These are phyloP conservation scores for Thripadectes ignobilis DNA, from an alignment of 2,797 vertebrate genomes.

Conservation along the genomic window DNA sequence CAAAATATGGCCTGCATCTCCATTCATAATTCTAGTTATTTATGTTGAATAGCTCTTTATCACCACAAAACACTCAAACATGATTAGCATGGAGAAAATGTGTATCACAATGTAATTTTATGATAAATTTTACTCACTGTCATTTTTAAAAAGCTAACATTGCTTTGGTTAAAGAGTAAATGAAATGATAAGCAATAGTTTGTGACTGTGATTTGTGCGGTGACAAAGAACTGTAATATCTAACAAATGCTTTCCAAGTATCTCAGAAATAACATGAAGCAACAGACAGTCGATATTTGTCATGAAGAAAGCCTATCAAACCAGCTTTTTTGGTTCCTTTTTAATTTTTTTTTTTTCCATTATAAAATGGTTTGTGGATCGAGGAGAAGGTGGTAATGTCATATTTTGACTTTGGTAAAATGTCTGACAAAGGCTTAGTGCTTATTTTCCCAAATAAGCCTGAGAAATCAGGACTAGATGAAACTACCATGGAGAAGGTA, in stretches of 20 bases:
- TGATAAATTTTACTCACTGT: neutral
- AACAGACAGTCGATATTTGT: neutral
- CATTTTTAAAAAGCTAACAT: neutral
- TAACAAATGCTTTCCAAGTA: neutral
- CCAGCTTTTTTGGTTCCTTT: fast-evolving
- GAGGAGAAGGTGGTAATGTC: neutral
- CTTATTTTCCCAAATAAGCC: neutral
- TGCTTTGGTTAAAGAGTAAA: neutral
- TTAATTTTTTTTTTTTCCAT: neutral
- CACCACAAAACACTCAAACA: neutral
- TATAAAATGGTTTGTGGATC: neutral
- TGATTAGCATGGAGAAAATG: neutral
- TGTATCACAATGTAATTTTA: neutral
- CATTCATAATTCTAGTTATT: neutral
- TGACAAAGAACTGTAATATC: neutral
- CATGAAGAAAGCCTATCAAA: neutral
- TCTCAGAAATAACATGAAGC: neutral
- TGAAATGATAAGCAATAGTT: neutral
- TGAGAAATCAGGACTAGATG: neutral
- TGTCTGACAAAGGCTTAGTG: neutral
- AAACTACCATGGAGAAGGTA: neutral
- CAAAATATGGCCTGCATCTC: neutral
- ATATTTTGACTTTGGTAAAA: neutral
- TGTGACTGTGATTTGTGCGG: neutral
- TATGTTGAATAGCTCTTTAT: neutral